Percentiles rank a stretch among this genome's conserved stretches.
Evolutionary conservation across 2,113 vertebrate genomes (phyloP).

Genomic region (Anas platyrhynchos): DNA sequence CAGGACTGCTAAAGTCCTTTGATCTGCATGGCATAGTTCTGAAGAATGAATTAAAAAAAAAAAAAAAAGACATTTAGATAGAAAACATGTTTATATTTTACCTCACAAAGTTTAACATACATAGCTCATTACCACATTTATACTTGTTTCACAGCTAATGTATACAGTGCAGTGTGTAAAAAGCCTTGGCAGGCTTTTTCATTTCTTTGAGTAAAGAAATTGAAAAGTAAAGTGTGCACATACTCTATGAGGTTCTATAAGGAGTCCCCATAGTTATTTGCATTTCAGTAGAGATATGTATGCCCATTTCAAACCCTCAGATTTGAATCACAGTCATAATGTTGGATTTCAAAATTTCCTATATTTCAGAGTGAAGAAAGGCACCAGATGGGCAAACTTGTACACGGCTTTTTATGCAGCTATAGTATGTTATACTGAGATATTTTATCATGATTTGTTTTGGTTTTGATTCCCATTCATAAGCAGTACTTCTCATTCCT

Average conservation of each 20-base stretch:
- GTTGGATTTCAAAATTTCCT: background rate
- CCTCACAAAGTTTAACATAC: background rate
- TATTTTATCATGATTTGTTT: background rate
- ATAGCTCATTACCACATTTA: background rate
- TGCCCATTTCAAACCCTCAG: background rate
- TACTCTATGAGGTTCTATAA: background rate
- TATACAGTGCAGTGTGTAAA: accelerated
- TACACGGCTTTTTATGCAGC: background rate
- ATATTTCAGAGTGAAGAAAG: background rate
- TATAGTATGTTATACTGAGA: background rate
- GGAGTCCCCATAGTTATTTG: background rate
- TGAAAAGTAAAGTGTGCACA: background rate
- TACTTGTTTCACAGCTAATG: background rate
- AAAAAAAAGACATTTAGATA: background rate
- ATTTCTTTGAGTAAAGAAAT: background rate
- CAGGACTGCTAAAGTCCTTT: background rate
- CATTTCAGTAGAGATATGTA: background rate
- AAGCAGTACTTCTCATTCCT: background rate
- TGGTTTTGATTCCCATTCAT: background rate
- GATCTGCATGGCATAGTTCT: background rate
- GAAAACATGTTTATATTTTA: background rate
- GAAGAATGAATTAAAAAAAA: background rate
- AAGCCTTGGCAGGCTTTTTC: background rate
- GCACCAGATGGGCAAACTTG: background rate
- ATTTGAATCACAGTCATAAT: background rate